Base-by-base conservation (phyloP, 2,797 vertebrate genomes). In the Phyllotis vaccarum region DNA sequence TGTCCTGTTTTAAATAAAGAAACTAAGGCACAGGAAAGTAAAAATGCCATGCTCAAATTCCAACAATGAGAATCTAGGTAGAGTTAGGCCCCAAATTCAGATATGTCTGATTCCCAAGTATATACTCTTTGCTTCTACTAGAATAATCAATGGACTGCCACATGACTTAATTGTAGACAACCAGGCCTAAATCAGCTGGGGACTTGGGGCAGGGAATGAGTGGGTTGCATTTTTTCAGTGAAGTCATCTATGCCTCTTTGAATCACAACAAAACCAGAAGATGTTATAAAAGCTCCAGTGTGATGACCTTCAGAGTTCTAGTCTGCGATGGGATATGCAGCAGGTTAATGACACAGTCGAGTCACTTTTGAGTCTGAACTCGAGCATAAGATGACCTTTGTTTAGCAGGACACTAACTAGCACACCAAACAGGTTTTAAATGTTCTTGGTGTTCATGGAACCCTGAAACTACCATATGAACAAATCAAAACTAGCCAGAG, bases 21-120 rank as follows among this genome's bases (percentile, higher is more conserved):
- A 94, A 95, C 60, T 3, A 87, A 89, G 89, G 31, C 49, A 40
- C 34, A 49, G 46, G 80, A 74, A 90, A 74, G 37, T 75, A 17
- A 75, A 75, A 89, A 83, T 0, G 19, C 21, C 10, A 86, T 6
- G 17, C 1, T 17, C 37, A 0, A 56, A n/a, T 79, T 31, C 11
- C 3, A 22, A 24, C 54, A 60, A 5, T n/a, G 37, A 86, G 9
- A 29, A 62, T 62, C 60, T 46, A 5, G 16, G 40, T 24, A 40
- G 24, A 66, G 31, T 54, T 34, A 37, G 49, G n/a, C 31, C 54
- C 70, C 89, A 64, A 75, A 86, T 54, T 70, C 89, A 80, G 9
- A 22, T 74, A 70, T 2, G 17, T 40, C 76, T 89, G 60, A 68
- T 29, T 87, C 43, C n/a, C 60, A 31, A 24, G 29, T 22, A 66